Conservation (phyloP, 2,797 vertebrate genomes). For the Gymnodraco acuticeps region DNA sequence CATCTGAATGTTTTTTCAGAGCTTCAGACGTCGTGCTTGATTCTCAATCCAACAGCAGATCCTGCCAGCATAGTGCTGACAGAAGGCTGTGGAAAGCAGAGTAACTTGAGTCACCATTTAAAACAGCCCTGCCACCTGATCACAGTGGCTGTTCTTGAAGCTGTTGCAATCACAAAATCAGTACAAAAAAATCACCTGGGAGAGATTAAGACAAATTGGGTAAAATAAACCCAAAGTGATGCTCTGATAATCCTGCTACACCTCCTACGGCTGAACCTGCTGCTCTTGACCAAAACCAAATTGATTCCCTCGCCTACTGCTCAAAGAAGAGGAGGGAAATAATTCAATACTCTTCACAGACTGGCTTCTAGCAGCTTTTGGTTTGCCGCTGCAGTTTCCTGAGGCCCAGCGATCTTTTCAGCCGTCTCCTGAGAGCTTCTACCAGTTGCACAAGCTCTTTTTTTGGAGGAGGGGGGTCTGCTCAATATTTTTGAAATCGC, state of each 20-base stretch:
- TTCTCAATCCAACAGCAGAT: slow-evolving; percentile 20
- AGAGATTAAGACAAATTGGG: neutral
- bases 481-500: slow-evolving; percentile 23
- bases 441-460: slow-evolving; percentile 14
- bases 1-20: slow-evolving; percentile 41
- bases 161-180: slow-evolving; percentile 15
- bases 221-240: slow-evolving; percentile 14
- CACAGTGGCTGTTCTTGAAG: neutral
- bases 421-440: slow-evolving; percentile 13
- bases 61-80: slow-evolving; percentile 46
- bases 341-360: slow-evolving; percentile 53
- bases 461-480: neutral
- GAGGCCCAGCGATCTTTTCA: slow-evolving; percentile 46
- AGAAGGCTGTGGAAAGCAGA: slow-evolving; percentile 31
- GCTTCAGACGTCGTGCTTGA: slow-evolving; percentile 43
- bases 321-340: slow-evolving; percentile 60
- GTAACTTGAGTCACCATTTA: slow-evolving; percentile 18
- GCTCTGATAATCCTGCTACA: slow-evolving; percentile 47
- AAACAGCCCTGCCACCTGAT: slow-evolving; percentile 14
- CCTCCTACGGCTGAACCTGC: slow-evolving; percentile 49
- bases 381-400: slow-evolving; percentile 37
- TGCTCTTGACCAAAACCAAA: slow-evolving; percentile 50
- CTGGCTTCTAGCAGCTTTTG: slow-evolving; percentile 35
- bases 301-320: slow-evolving; percentile 58
- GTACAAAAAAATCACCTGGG: neutral